Base-by-base conservation (phyloP, 2,797 vertebrate species). In the Megaceryle alcyon region DNA sequence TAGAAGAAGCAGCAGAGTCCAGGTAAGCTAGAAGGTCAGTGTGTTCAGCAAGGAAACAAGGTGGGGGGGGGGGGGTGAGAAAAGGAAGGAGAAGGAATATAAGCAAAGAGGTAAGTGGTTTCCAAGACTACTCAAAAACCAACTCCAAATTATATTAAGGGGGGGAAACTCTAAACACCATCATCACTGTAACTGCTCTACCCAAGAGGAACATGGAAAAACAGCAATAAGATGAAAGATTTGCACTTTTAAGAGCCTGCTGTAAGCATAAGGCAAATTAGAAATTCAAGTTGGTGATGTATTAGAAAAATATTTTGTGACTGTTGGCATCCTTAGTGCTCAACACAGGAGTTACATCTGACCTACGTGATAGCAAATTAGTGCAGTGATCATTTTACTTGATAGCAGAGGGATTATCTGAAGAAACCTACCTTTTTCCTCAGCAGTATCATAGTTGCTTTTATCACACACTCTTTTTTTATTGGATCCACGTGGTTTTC, bases 1-100 rank as follows among this genome's bases (percentile, higher is more conserved):
- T 57, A 85, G 72, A 89, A 97, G 96, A 91, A 96, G 94, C 93
- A 89, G 97, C 93, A 97, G 89, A 88, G 90, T 95, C 95, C 97
- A 92, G 84, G 84, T 77, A 66, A 95, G 82, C 83, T 93, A 90
- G 92, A 82, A 68, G 95, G 79, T 79, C 94, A 94, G 82, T 92
- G 82, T 63, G 86, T 96, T 93, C 51, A 80, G 92, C 80, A 96
- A 96, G 94, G 88, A 64, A 92, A 90, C 49, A 49, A 84, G 70
- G 39, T 4, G 19, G 41, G 3, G 0, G 14, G 14, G 25, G 56
- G 75, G 37, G 73, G 29, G 60, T 79, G 54, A n/a, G 56, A 78
- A 90, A 84, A 91, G 61, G 60, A 89, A 93, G 54, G 65, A 96
- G 83, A 96, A 88, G 86, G 66, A 94, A 96, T 64, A 54, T 78